These are phyloP conservation scores for Drosophila saltans DNA, from an alignment of 1,140 invertebrate species.

Conservation along the genomic window DNA sequence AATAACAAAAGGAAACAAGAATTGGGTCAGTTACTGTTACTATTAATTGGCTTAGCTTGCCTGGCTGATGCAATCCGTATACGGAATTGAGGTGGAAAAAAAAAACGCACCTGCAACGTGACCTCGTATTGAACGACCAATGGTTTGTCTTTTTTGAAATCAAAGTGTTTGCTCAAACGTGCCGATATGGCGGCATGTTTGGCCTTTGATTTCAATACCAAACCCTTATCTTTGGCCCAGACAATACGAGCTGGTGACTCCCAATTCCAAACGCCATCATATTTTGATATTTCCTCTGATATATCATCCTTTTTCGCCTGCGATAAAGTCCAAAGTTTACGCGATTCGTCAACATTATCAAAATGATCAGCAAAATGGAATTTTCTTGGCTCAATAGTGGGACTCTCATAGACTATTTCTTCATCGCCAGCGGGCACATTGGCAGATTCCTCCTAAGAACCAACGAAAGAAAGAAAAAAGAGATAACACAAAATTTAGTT, in stretches of 20 bases:
- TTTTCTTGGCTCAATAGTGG: conserved; percentile 85
- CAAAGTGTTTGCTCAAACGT: conserved; percentile 91
- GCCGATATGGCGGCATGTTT: conserved; percentile 97
- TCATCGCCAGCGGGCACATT: conserved; percentile 38
- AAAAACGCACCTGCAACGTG: conserved; percentile 84
- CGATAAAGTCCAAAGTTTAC: conserved; percentile 93
- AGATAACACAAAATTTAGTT: conserved; percentile 36
- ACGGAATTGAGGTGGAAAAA: not conserved
- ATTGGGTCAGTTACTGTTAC: conserved; percentile 58
- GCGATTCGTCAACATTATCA: conserved; percentile 90
- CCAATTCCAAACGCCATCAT: conserved; percentile 94
- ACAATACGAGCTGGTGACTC: conserved; percentile 90
- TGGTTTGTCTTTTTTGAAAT: conserved; percentile 92
- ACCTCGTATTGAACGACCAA: conserved; percentile 98
- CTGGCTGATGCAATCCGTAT: conserved; percentile 66
- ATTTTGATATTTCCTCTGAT: conserved; percentile 96
- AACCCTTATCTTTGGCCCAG: conserved; percentile 92
- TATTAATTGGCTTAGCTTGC: conserved; percentile 74
- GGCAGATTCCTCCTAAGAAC: conserved; percentile 48
- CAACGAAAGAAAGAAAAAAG: conserved; percentile 24
- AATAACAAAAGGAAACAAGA: conserved; percentile 23
- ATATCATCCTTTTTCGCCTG: conserved; percentile 96
- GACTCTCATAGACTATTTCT: conserved; percentile 85
- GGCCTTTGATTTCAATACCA: conserved; percentile 97
- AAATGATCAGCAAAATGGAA: conserved; percentile 95